Evolutionary conservation across 2,797 vertebrate species (phyloP).

Genomic region (Chelonia mydas): DNA sequence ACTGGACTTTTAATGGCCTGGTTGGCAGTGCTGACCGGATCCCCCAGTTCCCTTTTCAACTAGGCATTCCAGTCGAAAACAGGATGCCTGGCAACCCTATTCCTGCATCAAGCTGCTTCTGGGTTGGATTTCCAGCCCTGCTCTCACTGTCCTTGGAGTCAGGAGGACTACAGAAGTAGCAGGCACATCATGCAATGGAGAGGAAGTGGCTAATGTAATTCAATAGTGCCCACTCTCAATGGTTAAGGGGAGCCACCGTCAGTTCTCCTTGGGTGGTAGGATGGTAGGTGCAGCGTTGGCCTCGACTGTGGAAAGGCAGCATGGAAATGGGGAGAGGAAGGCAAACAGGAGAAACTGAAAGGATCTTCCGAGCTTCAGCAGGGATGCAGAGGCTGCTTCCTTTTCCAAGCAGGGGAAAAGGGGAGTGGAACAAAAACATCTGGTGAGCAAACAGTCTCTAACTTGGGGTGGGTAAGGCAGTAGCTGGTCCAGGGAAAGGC

Average conservation of each 20-base stretch:
- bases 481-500: neutral
- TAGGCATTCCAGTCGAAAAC: too few species aligned
- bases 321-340: neutral
- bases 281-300: neutral
- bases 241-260: neutral
- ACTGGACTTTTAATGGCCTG: too few species aligned
- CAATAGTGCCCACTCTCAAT: neutral
- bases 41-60: too few species aligned
- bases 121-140: constrained; percentile 22
- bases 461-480: neutral
- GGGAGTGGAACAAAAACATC: neutral
- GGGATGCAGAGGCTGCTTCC: neutral
- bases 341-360: neutral
- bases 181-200: neutral
- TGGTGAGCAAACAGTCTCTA: neutral
- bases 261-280: neutral
- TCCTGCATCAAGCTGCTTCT: neutral
- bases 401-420: neutral
- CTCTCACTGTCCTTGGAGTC: neutral
- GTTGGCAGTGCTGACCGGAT: too few species aligned
- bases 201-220: neutral
- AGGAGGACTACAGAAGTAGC: constrained; percentile 17
- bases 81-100: too few species aligned
- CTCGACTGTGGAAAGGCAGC: neutral
- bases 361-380: neutral